Percentiles rank a stretch among this genome's conserved stretches.
These are phyloP conservation scores for Lepus europaeus DNA, from an alignment of 2,113 vertebrate genomes.

Conservation along the genomic window DNA sequence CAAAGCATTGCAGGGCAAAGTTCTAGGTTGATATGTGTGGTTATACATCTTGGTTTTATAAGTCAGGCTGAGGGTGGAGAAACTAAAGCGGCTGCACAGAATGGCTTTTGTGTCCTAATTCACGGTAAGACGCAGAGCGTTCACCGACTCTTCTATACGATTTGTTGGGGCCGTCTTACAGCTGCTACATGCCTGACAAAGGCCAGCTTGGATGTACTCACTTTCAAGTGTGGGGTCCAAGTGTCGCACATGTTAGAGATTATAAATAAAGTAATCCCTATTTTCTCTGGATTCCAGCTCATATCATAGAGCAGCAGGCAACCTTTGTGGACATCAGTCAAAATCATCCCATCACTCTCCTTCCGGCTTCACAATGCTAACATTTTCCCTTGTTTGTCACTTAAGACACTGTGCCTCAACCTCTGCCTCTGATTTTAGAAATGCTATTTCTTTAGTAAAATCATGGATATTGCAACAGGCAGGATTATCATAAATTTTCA, in stretches of 20 bases:
- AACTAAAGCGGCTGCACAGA: slow-evolving; percentile 81
- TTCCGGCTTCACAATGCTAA: neutral
- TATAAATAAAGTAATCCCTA: neutral
- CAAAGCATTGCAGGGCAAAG: slow-evolving; percentile 86
- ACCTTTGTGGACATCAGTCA: slow-evolving; percentile 20
- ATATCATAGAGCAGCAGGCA: slow-evolving; percentile 29
- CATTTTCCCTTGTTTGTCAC: neutral
- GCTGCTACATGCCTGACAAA: slow-evolving; percentile 69
- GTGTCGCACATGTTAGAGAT: neutral
- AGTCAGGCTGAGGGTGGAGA: slow-evolving; percentile 84
- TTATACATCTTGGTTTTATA: slow-evolving; percentile 85
- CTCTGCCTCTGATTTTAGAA: slow-evolving; percentile 19
- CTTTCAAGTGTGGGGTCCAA: slow-evolving; percentile 43
- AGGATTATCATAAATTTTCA: neutral
- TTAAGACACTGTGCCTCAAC: neutral
- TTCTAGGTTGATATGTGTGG: slow-evolving; percentile 86
- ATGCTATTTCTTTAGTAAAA: neutral
- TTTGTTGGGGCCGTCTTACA: slow-evolving; percentile 59
- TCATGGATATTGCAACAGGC: neutral
- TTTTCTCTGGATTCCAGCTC: slow-evolving; percentile 59
- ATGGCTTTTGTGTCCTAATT: slow-evolving; percentile 77
- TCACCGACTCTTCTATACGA: slow-evolving; percentile 62
- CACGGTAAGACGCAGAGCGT: slow-evolving; percentile 62
- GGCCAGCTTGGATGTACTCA: slow-evolving; percentile 59
- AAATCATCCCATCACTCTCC: neutral